Base-by-base conservation (phyloP, 2,888 invertebrate genomes). In the Archaeoteleia sp. region DNA sequence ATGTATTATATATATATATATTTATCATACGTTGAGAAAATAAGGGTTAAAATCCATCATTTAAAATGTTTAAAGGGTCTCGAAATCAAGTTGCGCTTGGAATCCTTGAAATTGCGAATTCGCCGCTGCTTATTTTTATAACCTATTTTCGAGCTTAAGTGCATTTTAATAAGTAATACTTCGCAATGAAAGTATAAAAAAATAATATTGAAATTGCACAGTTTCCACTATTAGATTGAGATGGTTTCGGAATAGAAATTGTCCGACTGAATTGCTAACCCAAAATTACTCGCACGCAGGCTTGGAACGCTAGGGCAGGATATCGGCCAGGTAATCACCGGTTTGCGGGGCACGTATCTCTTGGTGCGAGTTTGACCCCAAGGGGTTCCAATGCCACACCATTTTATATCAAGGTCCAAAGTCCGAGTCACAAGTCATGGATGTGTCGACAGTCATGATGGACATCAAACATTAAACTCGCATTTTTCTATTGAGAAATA, bases 281-380 rank as follows among this genome's bases (percentile, higher is more conserved):
- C 53, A 53, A 53, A 53, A 53, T 53, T 53, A 53, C 42, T 53
- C 42, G 40, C 53, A 53, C 53, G 53, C 32, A 29, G 53, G 15
- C 42, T 53, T 34, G 34, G 53, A 42, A 42, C 42, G 53, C 42
- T 42, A 23, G 53, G 42, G 42, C 25, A 53, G 53, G 40, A 35
- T 35, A 43, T 15, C 43, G 30, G 30, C 20, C 23, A 35, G 54
- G 43, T 54, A 42, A 54, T 54, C 42, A 54, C 35, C 17, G 54
- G 54, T 54, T 54, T 25, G 23, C 17, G 17, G 27, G 42, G 25
- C 43, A 54, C 54, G 35, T 43, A 54, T 54, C 54, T 54, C 54
- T 54, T 43, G 43, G 54, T 54, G 54, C 43, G 29, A 54, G 54
- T 54, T 54, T 54, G 54, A 54, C 54, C 54, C 35, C 7, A 35